Percentiles rank a stretch among this genome's conserved stretches.
phyloP scores from a whole-genome alignment of 2,797 vertebrate species.

The Gymnoscopelus microlampas region DNA sequence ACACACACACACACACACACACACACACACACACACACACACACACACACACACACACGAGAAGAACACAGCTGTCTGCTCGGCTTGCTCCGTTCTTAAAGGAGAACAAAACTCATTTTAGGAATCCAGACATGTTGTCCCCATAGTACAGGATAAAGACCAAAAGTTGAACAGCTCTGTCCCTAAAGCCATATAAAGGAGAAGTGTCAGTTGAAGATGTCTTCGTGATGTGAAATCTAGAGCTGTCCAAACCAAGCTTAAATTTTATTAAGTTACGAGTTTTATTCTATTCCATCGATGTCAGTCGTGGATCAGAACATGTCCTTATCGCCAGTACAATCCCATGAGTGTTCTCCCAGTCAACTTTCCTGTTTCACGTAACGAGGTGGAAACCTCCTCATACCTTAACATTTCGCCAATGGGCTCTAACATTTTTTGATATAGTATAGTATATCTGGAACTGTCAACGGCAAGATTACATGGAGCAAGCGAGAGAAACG shows the following conservation, averaged over 20 bases:
- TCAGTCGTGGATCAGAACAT: neutral
- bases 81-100: conserved; percentile 22
- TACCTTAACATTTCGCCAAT: too few relatives aligned
- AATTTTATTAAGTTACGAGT: neutral
- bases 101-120: conserved; percentile 28
- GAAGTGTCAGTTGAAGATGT: neutral
- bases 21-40: neutral
- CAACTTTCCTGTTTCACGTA: neutral
- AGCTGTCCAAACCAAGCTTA: too few relatives aligned
- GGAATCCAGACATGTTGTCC: conserved; percentile 7
- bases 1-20: conserved; percentile 31
- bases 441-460: too few relatives aligned
- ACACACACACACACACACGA: neutral
- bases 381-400: too few relatives aligned
- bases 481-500: too few relatives aligned
- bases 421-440: too few relatives aligned
- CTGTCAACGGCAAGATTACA: too few relatives aligned
- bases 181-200: neutral
- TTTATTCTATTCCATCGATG: neutral
- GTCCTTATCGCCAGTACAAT: neutral
- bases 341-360: neutral
- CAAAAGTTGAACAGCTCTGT: conserved; percentile 1
- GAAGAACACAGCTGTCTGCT: conserved; percentile 49
- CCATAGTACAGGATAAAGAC: neutral
- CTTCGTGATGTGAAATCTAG: neutral